Evolutionary conservation across 2,888 invertebrate genomes (phyloP).

Genomic region (Tigriopus californicus): DNA sequence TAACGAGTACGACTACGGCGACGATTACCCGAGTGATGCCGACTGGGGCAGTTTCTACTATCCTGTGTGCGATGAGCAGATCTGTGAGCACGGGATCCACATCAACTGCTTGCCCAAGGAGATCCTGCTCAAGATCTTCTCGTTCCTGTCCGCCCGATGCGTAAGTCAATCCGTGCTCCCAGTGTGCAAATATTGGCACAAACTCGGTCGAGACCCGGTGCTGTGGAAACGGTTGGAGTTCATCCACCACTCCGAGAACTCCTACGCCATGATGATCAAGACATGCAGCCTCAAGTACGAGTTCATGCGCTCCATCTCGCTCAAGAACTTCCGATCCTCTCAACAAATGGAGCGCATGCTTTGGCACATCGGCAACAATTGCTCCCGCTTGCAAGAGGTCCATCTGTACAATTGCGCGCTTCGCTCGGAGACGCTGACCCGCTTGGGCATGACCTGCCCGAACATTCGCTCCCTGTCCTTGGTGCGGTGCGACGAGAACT

Average conservation of each 20-base stretch:
- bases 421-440: background rate
- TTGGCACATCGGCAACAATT: conserved; percentile 16
- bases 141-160: conserved; percentile 18
- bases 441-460: background rate
- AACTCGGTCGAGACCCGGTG: conserved; percentile 18
- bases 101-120: conserved; percentile 18
- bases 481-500: conserved; percentile 2
- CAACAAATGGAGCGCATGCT: conserved; percentile 15
- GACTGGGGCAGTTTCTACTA: no score
- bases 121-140: conserved; percentile 19
- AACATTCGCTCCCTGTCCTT: background rate
- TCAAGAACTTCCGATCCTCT: conserved; percentile 16
- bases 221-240: conserved; percentile 19
- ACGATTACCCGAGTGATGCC: no score
- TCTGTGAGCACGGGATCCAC: conserved; percentile 1
- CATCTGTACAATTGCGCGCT: conserved; percentile 4
- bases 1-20: no score
- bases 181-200: conserved; percentile 19
- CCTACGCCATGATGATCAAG: conserved; percentile 1
- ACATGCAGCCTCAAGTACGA: conserved; percentile 13
- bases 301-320: conserved; percentile 14
- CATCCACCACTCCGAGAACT: conserved; percentile 4
- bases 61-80: no score
- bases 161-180: conserved; percentile 18
- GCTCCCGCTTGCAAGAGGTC: conserved; percentile 16